phyloP scores from a whole-genome alignment of 1,140 invertebrate species.

The Cyclargus thomasi region DNA sequence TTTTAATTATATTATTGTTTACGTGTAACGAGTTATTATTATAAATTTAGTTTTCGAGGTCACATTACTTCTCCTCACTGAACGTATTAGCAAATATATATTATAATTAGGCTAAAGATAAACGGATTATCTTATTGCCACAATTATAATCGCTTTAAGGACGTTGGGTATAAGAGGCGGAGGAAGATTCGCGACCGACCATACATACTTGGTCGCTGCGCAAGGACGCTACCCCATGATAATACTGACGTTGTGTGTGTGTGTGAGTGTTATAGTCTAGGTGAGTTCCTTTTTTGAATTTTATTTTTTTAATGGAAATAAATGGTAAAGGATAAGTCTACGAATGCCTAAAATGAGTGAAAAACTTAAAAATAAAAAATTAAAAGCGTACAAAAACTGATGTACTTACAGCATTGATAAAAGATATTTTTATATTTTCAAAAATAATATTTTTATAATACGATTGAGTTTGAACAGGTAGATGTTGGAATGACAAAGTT shows the following conservation, averaged over 20 bases:
- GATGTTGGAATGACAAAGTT: neutral
- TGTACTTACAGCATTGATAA: too few species aligned
- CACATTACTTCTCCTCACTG: too few species aligned
- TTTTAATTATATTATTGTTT: too few species aligned
- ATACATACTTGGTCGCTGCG: constrained; percentile 61
- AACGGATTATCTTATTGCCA: constrained; percentile 38
- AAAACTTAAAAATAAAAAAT: too few species aligned
- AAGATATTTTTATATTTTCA: too few species aligned
- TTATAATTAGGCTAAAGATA: constrained; percentile 18
- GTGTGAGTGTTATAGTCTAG: neutral
- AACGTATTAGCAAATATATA: neutral
- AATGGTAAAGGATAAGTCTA: too few species aligned
- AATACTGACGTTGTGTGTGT: neutral
- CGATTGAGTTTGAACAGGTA: too few species aligned
- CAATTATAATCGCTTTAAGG: constrained; percentile 26
- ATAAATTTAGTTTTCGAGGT: too few species aligned
- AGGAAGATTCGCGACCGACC: constrained; percentile 51
- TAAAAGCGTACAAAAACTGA: too few species aligned
- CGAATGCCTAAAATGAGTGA: too few species aligned
- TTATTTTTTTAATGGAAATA: neutral
- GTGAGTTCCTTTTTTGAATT: neutral
- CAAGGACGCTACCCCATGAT: constrained; percentile 58
- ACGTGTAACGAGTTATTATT: too few species aligned
- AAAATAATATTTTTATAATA: too few species aligned
- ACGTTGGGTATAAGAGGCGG: constrained; percentile 63